Percentiles rank a stretch among this genome's conserved stretches.
Conservation (phyloP, 2,113 vertebrate species). For the Prionailurus bengalensis region DNA sequence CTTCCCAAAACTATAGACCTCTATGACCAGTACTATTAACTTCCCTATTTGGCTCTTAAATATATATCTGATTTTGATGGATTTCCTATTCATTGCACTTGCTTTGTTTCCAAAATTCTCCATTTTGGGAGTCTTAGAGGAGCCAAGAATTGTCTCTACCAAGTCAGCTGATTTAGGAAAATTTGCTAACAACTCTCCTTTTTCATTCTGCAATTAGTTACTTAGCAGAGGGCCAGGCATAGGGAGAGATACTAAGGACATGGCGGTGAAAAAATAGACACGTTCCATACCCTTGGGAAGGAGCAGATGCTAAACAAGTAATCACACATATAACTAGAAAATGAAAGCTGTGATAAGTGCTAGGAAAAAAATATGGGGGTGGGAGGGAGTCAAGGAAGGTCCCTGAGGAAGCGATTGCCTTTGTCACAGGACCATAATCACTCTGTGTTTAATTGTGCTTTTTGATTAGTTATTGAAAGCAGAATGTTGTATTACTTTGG, state of each 20-base stretch:
- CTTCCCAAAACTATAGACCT: not conserved
- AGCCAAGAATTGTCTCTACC: not conserved
- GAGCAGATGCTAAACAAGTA: not conserved
- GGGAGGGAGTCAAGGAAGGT: not conserved
- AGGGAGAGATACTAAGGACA: not conserved
- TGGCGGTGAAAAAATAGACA: not conserved
- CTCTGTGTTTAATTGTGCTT: constrained; percentile 48
- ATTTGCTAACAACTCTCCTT: not conserved
- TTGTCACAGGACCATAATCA: constrained; percentile 44
- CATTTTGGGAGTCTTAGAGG: not conserved
- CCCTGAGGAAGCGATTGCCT: constrained; percentile 19
- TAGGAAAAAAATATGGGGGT: not conserved
- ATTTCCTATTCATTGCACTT: not conserved
- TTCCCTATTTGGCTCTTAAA: not conserved
- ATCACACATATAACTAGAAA: constrained; percentile 42
- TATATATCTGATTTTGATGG: not conserved
- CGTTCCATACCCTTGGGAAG: not conserved
- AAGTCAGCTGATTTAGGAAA: not conserved
- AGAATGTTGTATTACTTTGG: not conserved
- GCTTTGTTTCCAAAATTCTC: constrained; percentile 7
- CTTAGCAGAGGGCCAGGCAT: not conserved
- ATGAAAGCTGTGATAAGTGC: not conserved
- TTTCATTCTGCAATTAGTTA: not conserved
- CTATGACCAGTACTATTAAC: not conserved
- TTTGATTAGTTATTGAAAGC: constrained; percentile 58